Conservation (phyloP, 2,888 invertebrate genomes). For the Drosophila peninsularis region DNA sequence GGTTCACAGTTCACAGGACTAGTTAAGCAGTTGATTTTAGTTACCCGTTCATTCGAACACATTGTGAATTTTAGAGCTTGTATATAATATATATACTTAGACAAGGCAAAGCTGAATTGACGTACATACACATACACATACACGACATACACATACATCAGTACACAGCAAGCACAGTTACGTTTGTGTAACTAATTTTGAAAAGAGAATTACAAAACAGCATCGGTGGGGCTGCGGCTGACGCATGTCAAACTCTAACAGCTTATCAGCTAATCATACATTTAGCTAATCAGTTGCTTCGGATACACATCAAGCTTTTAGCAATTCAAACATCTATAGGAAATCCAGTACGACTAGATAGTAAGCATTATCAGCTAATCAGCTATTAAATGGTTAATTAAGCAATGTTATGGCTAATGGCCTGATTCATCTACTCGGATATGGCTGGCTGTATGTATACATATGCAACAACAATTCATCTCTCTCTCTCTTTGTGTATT, state of each 20-base stretch:
- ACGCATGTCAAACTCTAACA: background rate
- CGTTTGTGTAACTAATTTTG: background rate
- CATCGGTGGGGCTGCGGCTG: slow-evolving; percentile 8
- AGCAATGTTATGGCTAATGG: slow-evolving; percentile 39
- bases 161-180: background rate
- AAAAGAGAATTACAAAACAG: background rate
- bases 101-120: background rate
- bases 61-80: background rate
- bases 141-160: background rate
- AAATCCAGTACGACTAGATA: slow-evolving; percentile 19
- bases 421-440: slow-evolving; percentile 22
- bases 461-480: slow-evolving; percentile 3
- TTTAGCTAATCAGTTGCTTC: slow-evolving; percentile 1
- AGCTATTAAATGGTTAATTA: slow-evolving; percentile 37
- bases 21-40: background rate
- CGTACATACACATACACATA: background rate
- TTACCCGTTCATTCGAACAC: slow-evolving; percentile 1
- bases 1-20: background rate
- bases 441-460: background rate
- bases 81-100: background rate
- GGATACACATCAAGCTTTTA: slow-evolving; percentile 13
- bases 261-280: background rate
- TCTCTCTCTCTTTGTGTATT: background rate
- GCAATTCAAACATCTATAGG: background rate
- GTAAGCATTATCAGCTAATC: slow-evolving; percentile 14